Evolutionary conservation across 53 echinoderm and acorn worm genomes (phyloP), one percentile per base, ranked within the genome.

Genomic region (Crossaster papposus): DNA sequence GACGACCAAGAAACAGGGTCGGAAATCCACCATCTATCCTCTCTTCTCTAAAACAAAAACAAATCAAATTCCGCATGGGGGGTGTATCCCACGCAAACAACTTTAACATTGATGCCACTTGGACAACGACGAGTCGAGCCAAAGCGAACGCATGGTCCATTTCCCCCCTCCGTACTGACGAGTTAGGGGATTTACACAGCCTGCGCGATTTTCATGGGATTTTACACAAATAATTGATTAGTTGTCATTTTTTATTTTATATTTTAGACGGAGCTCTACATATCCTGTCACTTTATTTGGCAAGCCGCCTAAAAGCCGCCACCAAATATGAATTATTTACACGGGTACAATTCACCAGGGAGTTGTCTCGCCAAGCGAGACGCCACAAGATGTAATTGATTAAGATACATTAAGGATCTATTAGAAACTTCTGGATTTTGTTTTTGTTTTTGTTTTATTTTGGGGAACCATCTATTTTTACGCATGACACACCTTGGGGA

Each of bases 301-400:
- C 68, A 9, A n/a, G n/a, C n/a, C 68, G 68, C 28, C 68, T 28
- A 6, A 68, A 68, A 26, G 68, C 28, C 68, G 68, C 68, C 68
- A 68, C n/a, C 22, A n/a, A 68, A 26, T 44, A 68, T 68, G 68
- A 68, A 68, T 68, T 68, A 68, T 68, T 68, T 68, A 68, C 68
- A 68, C 28, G 68, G 58, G 28, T 68, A 28, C 17, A 20, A 68
- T 68, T 28, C 68, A 26, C 68, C 22, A 23, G 28, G 68, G 68
- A 68, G 2, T 5, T 10, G 11, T 68, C 10, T n/a, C 4, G 68
- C 24, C 24, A 68, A 26, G 11, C 68, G 28, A 28, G 68, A 6
- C 28, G 9, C 28, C 68, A 26, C 11, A 68, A 26, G 68, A 68
- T 68, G 44, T 44, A 68, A 68, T 26, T 68, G 68, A 68, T n/a